Evolutionary conservation across 2,797 vertebrate species (phyloP), one percentile per base, ranked within the genome.

Genomic region (Pristis pectinata): DNA sequence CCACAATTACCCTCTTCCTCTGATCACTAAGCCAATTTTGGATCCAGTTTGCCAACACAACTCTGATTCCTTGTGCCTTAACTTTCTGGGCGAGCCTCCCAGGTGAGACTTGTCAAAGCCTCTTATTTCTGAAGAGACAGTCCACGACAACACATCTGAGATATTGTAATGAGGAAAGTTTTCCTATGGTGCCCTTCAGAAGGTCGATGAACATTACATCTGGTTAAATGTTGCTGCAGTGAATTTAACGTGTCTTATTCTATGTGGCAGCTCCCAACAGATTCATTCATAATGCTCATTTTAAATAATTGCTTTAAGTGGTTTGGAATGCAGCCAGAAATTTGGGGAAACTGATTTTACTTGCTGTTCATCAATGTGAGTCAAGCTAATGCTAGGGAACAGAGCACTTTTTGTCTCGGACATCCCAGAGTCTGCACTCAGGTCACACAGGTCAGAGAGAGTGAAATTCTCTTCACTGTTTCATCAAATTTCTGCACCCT

Each of bases 301-400:
- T 91, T 67, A 91, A 24, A 91, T 91, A 91, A 91, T 91, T 91
- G 87, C 7, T 67, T 91, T 41, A 91, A 91, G 91, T 61, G 64
- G 17, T 10, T 91, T 67, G 85, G 15, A 89, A 89, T 89, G 34
- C 56, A 89, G 34, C 56, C 56, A 64, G 24, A 91, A 67, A 91
- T 22, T 67, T 59, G 5, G 87, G 59, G 13, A 91, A n/a, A 37
- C 7, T 64, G n/a, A 64, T 22, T 64, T 91, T 91, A 13, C 59
- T 91, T n/a, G 37, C 2, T 64, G n/a, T 22, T 64, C 34, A 91
- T 64, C 34, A 91, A 37, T 34, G 17, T 19, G 87, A 91, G 34
- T 91, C 19, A 22, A 56, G 1, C 34, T 59, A 11, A 53, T 5
- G 11, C 30, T 87, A 30, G 87, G 59, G 7, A 77, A 77, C n/a